Base-by-base conservation (phyloP, 2,888 invertebrate genomes). In the Trisateles emortualis region DNA sequence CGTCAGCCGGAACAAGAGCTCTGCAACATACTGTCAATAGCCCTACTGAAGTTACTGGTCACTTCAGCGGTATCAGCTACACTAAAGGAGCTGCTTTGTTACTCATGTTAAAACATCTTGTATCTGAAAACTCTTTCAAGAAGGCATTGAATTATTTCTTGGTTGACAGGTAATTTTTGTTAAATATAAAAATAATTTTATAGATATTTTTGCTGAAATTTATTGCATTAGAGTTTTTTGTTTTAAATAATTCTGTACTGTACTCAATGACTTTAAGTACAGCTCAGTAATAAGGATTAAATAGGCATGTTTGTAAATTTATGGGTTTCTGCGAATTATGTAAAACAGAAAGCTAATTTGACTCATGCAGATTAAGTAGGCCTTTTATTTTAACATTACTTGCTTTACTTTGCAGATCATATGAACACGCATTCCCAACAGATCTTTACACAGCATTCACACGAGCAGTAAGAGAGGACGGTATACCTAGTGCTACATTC, bases 11-110 rank as follows among this genome's bases (percentile, higher is more conserved):
- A 13, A 94, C 94, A 0, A 94, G 95, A 68, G 94, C 96, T 0
- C 84, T 97, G 50, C 94, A 93, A 22, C 90, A 94, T 39, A 74
- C 83, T 0, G 95, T 95, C 0, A 92, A 93, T 52, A 94, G 94
- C 0, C 95, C 95, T 0, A 69, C 87, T 0, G 94, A 96, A 76
- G 94, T 96, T 0, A 88, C 90, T 0, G 92, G 89, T 0, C 95
- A 95, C 81, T 96, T 96, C 70, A 94, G 94, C 46, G 93, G 90
- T 6, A 95, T 96, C 68, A 94, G 95, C 2, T 96, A 96, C 72
- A 93, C 94, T 11, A 96, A 97, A 79, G 96, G 95, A 2, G 94
- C 91, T 2, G 76, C 93, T 0, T 81, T 96, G 1, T 87, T 96
- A 13, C 93, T 95, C 26, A 96, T 96, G 96, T 76, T 96, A 42